phyloP scores from a whole-genome alignment of 2,113 vertebrate species.

The Theristicus caerulescens region DNA sequence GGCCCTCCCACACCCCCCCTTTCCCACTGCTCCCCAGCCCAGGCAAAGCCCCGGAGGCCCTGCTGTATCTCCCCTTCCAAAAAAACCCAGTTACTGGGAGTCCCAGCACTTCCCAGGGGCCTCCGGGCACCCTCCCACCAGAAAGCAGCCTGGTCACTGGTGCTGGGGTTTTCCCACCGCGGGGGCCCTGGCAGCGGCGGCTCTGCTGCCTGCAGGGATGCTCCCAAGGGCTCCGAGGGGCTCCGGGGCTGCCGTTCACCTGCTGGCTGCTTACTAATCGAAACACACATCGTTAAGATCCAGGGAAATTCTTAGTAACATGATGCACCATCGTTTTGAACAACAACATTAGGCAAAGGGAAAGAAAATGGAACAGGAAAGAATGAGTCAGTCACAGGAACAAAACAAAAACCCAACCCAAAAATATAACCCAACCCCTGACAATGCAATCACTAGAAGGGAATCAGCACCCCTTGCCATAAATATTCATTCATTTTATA shows the following conservation, averaged over 20 bases:
- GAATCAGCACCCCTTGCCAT: neutral
- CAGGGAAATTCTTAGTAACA: constrained; percentile 39
- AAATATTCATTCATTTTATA: constrained; percentile 19
- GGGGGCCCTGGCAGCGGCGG: accelerated
- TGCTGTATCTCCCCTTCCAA: neutral
- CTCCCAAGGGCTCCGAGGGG: neutral
- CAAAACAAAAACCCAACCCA: constrained; percentile 6
- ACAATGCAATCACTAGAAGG: constrained; percentile 12
- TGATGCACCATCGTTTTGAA: constrained; percentile 16
- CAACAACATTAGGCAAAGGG: constrained; percentile 2
- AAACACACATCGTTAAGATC: neutral
- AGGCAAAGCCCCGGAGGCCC: neutral
- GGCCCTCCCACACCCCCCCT: accelerated
- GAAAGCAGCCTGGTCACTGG: neutral
- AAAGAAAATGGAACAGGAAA: neutral
- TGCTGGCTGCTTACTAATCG: neutral
- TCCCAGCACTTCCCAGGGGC: neutral
- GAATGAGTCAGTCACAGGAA: constrained; percentile 34
- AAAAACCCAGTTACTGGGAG: neutral
- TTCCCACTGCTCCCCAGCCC: neutral
- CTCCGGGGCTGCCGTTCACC: neutral
- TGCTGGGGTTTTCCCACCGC: neutral
- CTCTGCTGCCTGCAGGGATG: neutral
- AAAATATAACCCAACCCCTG: constrained; percentile 20
- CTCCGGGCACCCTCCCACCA: neutral